Percentiles rank a stretch among this genome's conserved stretches.
phyloP scores from a whole-genome alignment of 2,888 invertebrate genomes.

The Mythimna lalbum region DNA sequence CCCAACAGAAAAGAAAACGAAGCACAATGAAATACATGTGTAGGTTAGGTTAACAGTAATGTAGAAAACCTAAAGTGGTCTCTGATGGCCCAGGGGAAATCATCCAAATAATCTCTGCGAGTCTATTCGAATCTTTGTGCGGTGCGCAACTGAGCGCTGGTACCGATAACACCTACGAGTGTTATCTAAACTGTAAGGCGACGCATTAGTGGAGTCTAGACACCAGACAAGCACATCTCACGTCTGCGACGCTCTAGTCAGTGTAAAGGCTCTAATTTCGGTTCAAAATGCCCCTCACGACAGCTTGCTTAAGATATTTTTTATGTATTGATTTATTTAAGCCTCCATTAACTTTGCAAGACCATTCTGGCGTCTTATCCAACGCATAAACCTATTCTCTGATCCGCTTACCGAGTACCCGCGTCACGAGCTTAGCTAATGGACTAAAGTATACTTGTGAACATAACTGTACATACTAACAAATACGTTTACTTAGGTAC shows the following conservation, averaged over 20 bases:
- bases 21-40: constrained; percentile 3
- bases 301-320: constrained; percentile 36
- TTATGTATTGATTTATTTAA: constrained; percentile 60
- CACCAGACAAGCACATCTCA: constrained; percentile 58
- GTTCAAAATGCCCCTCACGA: constrained; percentile 42
- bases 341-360: constrained; percentile 73
- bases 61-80: constrained; percentile 62
- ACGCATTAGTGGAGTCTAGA: constrained; percentile 58
- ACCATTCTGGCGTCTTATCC: constrained; percentile 77
- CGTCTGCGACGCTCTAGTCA: constrained; percentile 21
- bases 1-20: constrained; percentile 31
- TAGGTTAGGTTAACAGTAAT: constrained; percentile 27
- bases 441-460: constrained; percentile 72
- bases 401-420: constrained; percentile 77
- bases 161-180: constrained; percentile 1
- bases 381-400: constrained; percentile 78
- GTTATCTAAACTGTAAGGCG: constrained; percentile 36
- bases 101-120: constrained; percentile 72
- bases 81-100: constrained; percentile 78
- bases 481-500: constrained; percentile 42
- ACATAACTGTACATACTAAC: constrained; percentile 54
- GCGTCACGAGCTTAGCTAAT: constrained; percentile 78
- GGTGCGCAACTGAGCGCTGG: constrained; percentile 36
- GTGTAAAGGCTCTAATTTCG: constrained; percentile 21
- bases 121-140: constrained; percentile 55